Conservation (phyloP, 1,140 invertebrate genomes). For the Daktulosphaira vitifoliae region DNA sequence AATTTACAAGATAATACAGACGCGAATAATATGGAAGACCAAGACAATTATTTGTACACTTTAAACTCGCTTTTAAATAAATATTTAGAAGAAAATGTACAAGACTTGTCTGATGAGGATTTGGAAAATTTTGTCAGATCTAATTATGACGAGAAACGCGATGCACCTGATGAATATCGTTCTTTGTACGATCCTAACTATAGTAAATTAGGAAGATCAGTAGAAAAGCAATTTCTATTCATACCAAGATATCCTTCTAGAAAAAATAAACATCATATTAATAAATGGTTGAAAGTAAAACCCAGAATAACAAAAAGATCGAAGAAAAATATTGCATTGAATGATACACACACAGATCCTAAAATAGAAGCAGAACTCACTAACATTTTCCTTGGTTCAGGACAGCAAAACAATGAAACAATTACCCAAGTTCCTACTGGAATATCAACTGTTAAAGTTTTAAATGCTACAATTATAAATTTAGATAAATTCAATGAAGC, state of each 20-base stretch:
- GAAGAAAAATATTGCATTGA: neutral
- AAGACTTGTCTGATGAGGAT: conserved; percentile 34
- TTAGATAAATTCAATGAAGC: neutral
- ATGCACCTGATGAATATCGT: neutral
- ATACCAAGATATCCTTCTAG: neutral
- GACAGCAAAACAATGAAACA: neutral
- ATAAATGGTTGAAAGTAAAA: neutral
- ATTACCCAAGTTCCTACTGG: neutral
- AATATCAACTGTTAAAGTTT: neutral
- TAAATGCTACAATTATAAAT: neutral
- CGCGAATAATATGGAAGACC: conserved; percentile 27
- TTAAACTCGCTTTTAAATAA: conserved; percentile 38
- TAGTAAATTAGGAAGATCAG: neutral
- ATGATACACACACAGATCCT: conserved; percentile 36
- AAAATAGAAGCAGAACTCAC: conserved; percentile 37
- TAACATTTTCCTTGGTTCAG: conserved; percentile 37
- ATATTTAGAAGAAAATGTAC: conserved; percentile 37
- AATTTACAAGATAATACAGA: conserved; percentile 21
- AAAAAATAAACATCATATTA: neutral
- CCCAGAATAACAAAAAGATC: conserved; percentile 18
- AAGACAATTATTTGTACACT: conserved; percentile 35
- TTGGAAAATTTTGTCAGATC: conserved; percentile 15
- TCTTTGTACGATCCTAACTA: neutral
- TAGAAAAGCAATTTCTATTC: neutral
- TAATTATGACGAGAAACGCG: neutral